Conservation (phyloP, 2,888 invertebrate species). For the Girardia tigrina region DNA sequence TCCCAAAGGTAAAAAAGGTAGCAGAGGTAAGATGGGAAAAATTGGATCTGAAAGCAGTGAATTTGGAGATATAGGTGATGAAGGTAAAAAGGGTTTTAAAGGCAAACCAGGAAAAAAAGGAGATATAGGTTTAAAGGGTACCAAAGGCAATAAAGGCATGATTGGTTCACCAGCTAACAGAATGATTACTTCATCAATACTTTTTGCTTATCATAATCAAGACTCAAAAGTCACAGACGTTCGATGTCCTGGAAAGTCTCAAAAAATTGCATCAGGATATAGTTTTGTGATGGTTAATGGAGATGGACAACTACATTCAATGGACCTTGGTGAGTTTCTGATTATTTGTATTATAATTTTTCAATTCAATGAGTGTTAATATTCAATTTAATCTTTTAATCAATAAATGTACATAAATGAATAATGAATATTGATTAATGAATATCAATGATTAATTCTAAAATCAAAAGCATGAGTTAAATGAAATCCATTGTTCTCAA, state of each 20-base stretch:
- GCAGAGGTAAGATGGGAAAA: background rate
- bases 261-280: conserved; percentile 29
- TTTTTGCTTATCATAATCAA: conserved; percentile 29
- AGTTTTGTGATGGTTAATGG: conserved; percentile 36
- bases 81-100: background rate
- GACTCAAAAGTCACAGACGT: background rate
- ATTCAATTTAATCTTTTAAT: no score
- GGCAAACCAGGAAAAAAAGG: conserved; percentile 20
- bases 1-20: background rate
- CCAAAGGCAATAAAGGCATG: background rate
- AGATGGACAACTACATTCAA: conserved; percentile 26
- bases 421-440: no score
- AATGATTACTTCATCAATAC: background rate
- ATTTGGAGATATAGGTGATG: background rate
- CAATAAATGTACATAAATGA: no score
- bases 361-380: no score
- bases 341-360: no score
- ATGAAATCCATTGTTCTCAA: no score
- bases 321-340: conserved; percentile 31
- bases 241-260: conserved; percentile 28
- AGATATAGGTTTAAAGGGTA: background rate
- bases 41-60: background rate
- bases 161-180: background rate
- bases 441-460: no score
- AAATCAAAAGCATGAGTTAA: no score